Evolutionary conservation across 2,113 vertebrate genomes (phyloP), one percentile per base, ranked within the genome.

Genomic region (Osmerus eperlanus): DNA sequence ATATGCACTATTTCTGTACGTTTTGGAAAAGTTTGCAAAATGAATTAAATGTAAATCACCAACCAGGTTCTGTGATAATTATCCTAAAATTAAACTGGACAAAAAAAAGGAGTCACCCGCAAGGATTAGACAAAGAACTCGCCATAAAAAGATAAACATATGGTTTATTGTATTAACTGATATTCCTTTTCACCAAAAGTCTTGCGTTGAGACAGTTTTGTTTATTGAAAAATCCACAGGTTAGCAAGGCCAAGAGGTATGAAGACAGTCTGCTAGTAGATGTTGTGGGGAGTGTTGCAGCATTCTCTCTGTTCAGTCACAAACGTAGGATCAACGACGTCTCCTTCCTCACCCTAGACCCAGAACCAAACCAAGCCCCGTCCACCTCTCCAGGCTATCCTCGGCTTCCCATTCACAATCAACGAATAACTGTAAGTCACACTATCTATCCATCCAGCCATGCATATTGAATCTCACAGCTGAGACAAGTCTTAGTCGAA

Each of bases 141-240:
- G 41, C 21, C 73, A 1, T 72, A 71, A 75, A 78, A 86, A 82
- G 82, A 86, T 79, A 81, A 81, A 87, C 69, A 59, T 36, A 82
- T 76, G 79, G 72, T 89, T 90, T 91, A 89, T 89, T 91, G 61
- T 76, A 78, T 85, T 79, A 70, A 67, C 67, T 41, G 80, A 75
- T 68, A 79, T 11, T 77, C 58, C 29, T 64, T 71, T 77, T 73
- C 19, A 84, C 21, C 65, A 76, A 84, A 84, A 84, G 77, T 67
- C 74, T 77, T 81, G 73, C 71, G 72, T 71, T 86, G 41, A 88
- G 77, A 75, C 76, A 62, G 75, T 82, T 86, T 74, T 73, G 61
- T 87, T 89, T 85, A 83, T 86, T 90, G 68, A 85, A 87, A 89
- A 89, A 86, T 92, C 90, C 90, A 92, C 91, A 88, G 87, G 89